phyloP scores from a whole-genome alignment of 2,888 invertebrate genomes.

The Hedya salicella region DNA sequence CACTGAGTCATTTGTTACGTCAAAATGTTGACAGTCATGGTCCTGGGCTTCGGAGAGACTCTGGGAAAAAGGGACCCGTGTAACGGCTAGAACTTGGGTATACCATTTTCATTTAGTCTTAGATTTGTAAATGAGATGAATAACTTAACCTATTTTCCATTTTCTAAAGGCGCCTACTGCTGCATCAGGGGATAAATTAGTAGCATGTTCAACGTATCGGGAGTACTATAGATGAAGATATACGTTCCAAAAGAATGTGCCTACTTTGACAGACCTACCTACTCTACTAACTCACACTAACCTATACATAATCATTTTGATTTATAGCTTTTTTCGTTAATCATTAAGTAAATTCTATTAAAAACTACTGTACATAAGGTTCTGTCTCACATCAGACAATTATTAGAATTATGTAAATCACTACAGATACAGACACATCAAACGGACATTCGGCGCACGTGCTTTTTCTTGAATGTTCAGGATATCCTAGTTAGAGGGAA shows the following conservation, averaged over 20 bases:
- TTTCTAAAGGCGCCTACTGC: not conserved
- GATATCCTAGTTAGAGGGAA: constrained; percentile 29
- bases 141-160: not conserved
- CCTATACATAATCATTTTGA: no score
- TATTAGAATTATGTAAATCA: not conserved
- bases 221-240: no score
- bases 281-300: no score
- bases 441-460: not conserved
- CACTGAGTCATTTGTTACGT: constrained; percentile 59
- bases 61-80: constrained; percentile 15
- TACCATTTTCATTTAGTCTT: not conserved
- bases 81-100: not conserved
- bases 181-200: not conserved
- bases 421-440: constrained; percentile 16
- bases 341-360: no score
- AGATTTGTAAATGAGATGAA: not conserved
- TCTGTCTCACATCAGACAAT: not conserved
- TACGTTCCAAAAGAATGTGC: no score
- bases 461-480: constrained; percentile 21
- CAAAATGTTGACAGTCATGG: constrained; percentile 44
- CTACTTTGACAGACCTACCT: no score
- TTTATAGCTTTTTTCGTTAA: no score
- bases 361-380: no score
- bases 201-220: no score
- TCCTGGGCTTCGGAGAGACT: not conserved